phyloP scores from a whole-genome alignment of 2,113 vertebrate species.

The Dasyprocta punctata region DNA sequence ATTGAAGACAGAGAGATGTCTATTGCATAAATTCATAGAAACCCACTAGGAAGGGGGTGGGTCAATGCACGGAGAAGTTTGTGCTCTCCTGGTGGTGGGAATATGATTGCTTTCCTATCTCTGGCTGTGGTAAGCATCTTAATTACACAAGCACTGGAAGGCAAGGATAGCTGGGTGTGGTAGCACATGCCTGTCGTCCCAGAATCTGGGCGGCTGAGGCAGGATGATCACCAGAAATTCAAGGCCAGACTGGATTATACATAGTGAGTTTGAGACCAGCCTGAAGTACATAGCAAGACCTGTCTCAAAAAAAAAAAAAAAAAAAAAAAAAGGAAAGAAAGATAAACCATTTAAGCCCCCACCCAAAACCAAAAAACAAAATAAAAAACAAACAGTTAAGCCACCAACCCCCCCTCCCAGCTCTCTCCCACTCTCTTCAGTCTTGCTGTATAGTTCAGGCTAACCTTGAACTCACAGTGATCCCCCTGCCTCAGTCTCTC shows the following conservation, averaged over 20 bases:
- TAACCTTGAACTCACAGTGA: background rate
- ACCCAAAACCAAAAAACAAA: too few relatives aligned
- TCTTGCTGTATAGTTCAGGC: too few relatives aligned
- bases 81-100: background rate
- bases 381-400: too few relatives aligned
- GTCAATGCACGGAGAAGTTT: rapidly evolving
- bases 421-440: background rate
- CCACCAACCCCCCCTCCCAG: rapidly evolving
- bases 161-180: background rate
- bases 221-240: background rate
- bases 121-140: background rate
- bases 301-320: background rate
- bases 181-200: background rate
- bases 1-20: background rate
- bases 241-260: background rate
- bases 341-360: background rate
- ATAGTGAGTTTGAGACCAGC: background rate
- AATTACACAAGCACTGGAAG: background rate
- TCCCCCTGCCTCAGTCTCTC: background rate
- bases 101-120: rapidly evolving
- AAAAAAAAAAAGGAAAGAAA: background rate
- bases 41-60: rapidly evolving
- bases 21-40: background rate
- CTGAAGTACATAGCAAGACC: background rate
- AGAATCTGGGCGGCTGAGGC: background rate